A percentile compares a stretch with the other conserved stretches of the same genome.
phyloP scores from a whole-genome alignment of 2,113 vertebrate species.

The Otis tarda region DNA sequence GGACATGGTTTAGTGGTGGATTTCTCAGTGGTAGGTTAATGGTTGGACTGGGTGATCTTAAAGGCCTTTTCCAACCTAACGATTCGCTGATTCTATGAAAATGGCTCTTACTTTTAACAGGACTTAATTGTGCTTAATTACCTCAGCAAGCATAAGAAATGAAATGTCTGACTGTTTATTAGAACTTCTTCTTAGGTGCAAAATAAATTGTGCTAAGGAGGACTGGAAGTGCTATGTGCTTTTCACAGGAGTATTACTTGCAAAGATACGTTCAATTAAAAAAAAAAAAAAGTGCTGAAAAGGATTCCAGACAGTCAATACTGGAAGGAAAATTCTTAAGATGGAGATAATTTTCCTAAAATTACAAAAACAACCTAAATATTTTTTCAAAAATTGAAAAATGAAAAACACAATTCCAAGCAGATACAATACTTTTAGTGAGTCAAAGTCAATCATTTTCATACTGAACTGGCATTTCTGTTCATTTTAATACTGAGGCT shows the following conservation, averaged over 20 bases:
- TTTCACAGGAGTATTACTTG: neutral
- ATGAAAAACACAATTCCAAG: neutral
- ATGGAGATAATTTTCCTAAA: neutral
- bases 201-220: neutral
- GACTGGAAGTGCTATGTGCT: neutral
- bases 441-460: neutral
- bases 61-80: no score
- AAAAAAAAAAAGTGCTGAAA: neutral
- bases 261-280: neutral
- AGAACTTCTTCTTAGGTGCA: neutral
- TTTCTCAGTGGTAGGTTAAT: no score
- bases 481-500: neutral
- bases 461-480: neutral
- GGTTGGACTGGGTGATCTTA: no score
- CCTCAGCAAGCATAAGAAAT: neutral
- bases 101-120: neutral
- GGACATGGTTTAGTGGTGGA: no score
- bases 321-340: neutral
- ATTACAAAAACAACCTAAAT: neutral
- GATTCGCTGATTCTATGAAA: no score
- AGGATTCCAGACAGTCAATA: neutral
- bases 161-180: neutral
- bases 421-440: neutral
- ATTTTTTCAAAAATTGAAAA: neutral
- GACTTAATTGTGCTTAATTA: neutral